A percentile compares a stretch with the other conserved stretches of the same genome.
phyloP scores from a whole-genome alignment of 1,140 invertebrate species.

The Scaptomyza pallida region DNA sequence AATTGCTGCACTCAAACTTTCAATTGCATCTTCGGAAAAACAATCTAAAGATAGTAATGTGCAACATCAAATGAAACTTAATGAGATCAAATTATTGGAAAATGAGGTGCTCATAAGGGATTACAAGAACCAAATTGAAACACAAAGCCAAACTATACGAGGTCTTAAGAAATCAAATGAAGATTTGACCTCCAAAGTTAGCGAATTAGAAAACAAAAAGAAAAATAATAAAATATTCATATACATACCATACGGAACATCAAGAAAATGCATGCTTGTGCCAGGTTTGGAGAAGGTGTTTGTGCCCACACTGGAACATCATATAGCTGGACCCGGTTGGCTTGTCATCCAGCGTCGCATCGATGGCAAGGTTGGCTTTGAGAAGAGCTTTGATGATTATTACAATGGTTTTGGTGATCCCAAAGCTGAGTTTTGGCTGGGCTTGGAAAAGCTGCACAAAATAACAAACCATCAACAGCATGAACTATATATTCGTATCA shows the following conservation, averaged over 20 bases:
- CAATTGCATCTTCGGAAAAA: background rate
- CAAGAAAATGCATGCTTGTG: background rate
- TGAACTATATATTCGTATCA: constrained; percentile 19
- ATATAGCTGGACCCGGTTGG: constrained; percentile 23
- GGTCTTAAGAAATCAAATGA: background rate
- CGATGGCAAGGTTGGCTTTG: constrained; percentile 3
- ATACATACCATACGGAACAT: background rate
- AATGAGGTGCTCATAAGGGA: background rate
- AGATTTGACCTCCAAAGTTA: background rate
- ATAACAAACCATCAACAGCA: constrained; percentile 15
- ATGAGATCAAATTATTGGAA: background rate
- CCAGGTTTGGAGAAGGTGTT: background rate
- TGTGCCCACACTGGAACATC: constrained; percentile 3
- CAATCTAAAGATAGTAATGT: background rate
- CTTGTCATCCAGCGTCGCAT: constrained; percentile 21
- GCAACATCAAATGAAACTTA: background rate
- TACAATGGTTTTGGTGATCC: background rate
- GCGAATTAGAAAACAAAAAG: background rate
- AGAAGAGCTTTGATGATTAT: background rate
- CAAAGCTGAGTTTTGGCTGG: constrained; percentile 17
- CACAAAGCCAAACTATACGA: background rate
- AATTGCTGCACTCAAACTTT: constrained; percentile 4
- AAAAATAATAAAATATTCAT: background rate
- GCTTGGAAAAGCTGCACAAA: constrained; percentile 6
- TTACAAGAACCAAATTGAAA: background rate